Evolutionary conservation across 2,888 invertebrate species (phyloP).

Genomic region (Drosophila suboccidentalis): DNA sequence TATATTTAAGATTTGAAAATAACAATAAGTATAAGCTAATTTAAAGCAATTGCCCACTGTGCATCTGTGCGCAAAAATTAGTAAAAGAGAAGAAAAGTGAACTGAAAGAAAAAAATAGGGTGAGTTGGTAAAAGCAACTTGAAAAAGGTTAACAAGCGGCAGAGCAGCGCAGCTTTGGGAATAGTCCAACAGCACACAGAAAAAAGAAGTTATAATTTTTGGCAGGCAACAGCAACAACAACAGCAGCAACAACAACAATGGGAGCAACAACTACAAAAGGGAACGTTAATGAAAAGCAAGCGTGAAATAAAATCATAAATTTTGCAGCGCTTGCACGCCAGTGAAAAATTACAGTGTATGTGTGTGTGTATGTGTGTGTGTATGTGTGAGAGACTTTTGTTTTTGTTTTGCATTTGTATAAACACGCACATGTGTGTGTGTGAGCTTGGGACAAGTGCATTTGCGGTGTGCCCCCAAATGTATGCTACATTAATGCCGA

Average conservation of each 20-base stretch:
- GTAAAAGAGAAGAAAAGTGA: constrained; percentile 48
- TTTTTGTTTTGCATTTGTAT: constrained; percentile 66
- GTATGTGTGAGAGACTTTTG: constrained; percentile 28
- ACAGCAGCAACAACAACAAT: constrained; percentile 33
- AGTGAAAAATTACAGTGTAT: constrained; percentile 38
- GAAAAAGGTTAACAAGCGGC: constrained; percentile 78
- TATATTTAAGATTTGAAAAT: not conserved
- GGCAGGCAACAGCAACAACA: constrained; percentile 29
- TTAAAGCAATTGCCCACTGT: not conserved
- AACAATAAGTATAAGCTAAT: not conserved
- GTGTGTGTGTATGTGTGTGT: constrained; percentile 6
- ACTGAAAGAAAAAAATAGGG: constrained; percentile 9
- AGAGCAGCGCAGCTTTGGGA: constrained; percentile 54
- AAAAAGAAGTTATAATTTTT: constrained; percentile 52
- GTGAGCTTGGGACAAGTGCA: constrained; percentile 68
- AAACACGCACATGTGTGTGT: constrained; percentile 30
- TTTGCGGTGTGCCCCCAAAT: constrained; percentile 73
- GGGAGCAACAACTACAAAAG: constrained; percentile 39
- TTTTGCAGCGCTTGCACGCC: constrained; percentile 66
- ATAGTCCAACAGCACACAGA: constrained; percentile 36
- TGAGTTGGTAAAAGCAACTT: constrained; percentile 55
- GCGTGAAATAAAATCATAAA: constrained; percentile 82
- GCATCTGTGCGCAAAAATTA: constrained; percentile 69
- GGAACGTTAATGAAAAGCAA: constrained; percentile 79
- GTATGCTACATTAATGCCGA: constrained; percentile 72